phyloP scores from a whole-genome alignment of 1,140 invertebrate genomes.

The Musca domestica region DNA sequence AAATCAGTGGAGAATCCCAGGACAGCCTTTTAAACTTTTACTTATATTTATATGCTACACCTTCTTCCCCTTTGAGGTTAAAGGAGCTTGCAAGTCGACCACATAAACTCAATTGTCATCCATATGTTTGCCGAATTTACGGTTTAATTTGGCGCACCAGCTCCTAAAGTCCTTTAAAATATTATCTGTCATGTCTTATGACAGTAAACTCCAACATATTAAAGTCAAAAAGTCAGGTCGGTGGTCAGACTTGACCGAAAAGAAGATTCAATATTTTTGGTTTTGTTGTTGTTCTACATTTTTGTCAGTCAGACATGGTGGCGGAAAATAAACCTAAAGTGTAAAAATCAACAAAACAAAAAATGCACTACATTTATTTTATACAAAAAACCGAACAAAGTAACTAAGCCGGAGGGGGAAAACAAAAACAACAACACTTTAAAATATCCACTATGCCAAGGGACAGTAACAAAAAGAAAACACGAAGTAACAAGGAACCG shows the following conservation, averaged over 20 bases:
- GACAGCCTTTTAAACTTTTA: no score
- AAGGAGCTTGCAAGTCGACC: no score
- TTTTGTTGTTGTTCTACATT: neutral
- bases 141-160: no score
- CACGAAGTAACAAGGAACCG: no score
- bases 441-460: neutral
- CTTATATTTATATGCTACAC: no score
- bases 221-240: constrained; percentile 10
- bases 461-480: neutral
- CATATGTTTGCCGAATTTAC: no score
- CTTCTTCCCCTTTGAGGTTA: no score
- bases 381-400: neutral
- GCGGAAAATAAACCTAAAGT: constrained; percentile 4
- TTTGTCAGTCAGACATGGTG: no score
- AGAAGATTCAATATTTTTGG: neutral
- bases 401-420: neutral
- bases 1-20: no score
- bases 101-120: no score
- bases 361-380: constrained; percentile 11
- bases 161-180: no score
- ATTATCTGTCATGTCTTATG: no score
- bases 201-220: neutral
- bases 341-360: neutral
- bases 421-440: neutral
- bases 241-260: constrained; percentile 10